phyloP scores from a whole-genome alignment of 2,113 vertebrate genomes.

The Chauna torquata region DNA sequence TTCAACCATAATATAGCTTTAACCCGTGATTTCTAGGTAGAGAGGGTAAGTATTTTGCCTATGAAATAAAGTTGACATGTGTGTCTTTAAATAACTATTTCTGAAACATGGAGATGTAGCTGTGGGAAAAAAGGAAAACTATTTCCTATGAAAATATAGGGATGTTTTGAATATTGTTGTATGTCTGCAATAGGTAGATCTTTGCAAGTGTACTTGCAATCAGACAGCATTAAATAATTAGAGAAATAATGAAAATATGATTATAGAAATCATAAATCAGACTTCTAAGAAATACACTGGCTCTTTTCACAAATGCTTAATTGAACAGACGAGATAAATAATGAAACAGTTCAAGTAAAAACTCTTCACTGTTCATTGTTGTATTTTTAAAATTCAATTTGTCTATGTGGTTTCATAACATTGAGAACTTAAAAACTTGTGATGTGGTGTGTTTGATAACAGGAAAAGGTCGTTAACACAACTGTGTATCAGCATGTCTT shows the following conservation, averaged over 20 bases:
- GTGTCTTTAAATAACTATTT: background rate
- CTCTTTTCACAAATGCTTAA: background rate
- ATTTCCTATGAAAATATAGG: background rate
- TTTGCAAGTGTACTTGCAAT: background rate
- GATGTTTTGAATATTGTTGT: background rate
- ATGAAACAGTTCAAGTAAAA: background rate
- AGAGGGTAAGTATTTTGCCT: background rate
- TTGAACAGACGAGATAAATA: background rate
- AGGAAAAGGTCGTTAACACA: background rate
- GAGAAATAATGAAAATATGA: background rate
- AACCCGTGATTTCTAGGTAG: background rate
- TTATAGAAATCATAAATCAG: background rate
- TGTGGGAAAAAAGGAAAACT: background rate
- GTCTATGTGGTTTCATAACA: background rate
- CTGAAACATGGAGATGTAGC: background rate
- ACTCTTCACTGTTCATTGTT: background rate
- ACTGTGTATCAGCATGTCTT: background rate
- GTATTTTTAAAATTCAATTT: background rate
- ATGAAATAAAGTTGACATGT: background rate
- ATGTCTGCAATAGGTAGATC: background rate
- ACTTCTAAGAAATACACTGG: background rate
- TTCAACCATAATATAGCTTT: background rate
- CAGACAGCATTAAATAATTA: background rate
- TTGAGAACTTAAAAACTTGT: background rate
- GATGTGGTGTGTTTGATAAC: background rate